Base-by-base conservation (phyloP, 2,113 vertebrate species). In the Rhabdomys dilectus region DNA sequence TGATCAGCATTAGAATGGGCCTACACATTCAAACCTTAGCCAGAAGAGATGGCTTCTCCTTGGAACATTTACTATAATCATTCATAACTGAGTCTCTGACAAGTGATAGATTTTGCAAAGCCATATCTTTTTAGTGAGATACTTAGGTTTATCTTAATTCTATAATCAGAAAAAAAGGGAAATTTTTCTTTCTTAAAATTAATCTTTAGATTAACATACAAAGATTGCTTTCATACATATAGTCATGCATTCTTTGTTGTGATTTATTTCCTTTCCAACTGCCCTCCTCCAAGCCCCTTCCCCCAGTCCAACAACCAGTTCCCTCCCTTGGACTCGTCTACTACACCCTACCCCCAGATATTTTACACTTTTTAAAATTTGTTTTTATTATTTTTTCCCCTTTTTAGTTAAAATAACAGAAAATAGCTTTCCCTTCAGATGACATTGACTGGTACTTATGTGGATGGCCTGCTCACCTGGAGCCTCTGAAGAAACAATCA, bases 401-500 rank as follows among this genome's bases (percentile, higher is more conserved):
- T 15, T 89, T 90, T 89, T 64, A 76, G 88, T 95, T 94, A 68
- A 88, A 92, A 82, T 75, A 82, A 45, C 58, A 95, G 42, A 93
- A 68, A 60, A 91, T 17, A 82, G 26, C 31, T 53, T 89, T 93
- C 1, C 0, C 29, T 80, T 75, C 12, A 16, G 73, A 48, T 16
- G 62, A 89, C 24, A 66, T 66, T 29, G 26, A 58, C 72, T 24
- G 39, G 72, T 5, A 9, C 73, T 24, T 73, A 72, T 36, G 2
- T 70, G 51, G 34, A 4, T 58, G 12, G 13, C 48, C 62, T 0
- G 19, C 45, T 24, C 12, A 16, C 39, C 81, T 56, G 26, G 39
- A 94, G 42, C n/a, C 8, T 51, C 64, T 3, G 9, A 51, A 86
- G 39, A 93, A 89, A 87, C 66, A 82, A 31, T 84, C 31, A 70